A percentile compares a stretch with the other conserved stretches of the same genome.
These are phyloP conservation scores for Dynastes grantii DNA, from an alignment of 2,888 invertebrate species.

Conservation along the genomic window DNA sequence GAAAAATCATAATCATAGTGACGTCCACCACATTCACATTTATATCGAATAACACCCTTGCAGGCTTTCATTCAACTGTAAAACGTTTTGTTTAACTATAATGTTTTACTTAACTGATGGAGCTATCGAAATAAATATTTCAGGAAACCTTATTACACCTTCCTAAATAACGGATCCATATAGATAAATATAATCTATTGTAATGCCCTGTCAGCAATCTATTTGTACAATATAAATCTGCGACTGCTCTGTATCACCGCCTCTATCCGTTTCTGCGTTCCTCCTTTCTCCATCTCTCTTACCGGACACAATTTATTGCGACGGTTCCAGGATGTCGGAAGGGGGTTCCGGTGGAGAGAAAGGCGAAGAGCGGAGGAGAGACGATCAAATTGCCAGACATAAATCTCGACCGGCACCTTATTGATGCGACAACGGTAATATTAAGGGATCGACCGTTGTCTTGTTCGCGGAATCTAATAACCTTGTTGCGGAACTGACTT, in stretches of 20 bases:
- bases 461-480: slow-evolving; percentile 63
- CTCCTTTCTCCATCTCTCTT: slow-evolving; percentile 54
- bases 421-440: slow-evolving; percentile 66
- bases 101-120: not conserved
- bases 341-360: slow-evolving; percentile 41
- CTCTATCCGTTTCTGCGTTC: slow-evolving; percentile 56
- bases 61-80: not conserved
- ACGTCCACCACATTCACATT: not conserved
- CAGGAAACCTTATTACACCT: slow-evolving; percentile 26
- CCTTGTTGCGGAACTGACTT: slow-evolving; percentile 56
- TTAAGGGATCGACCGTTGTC: slow-evolving; percentile 60
- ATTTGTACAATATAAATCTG: slow-evolving; percentile 45
- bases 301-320: slow-evolving; percentile 59
- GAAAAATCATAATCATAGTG: not conserved
- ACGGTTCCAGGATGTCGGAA: slow-evolving; percentile 35
- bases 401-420: slow-evolving; percentile 67
- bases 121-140: not conserved
- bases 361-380: not conserved
- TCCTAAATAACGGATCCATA: slow-evolving; percentile 24
- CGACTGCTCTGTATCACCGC: slow-evolving; percentile 28
- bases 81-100: not conserved
- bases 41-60: not conserved
- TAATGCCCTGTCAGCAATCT: slow-evolving; percentile 46
- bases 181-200: slow-evolving; percentile 42
- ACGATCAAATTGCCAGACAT: slow-evolving; percentile 65